A percentile compares a stretch with the other conserved stretches of the same genome.
phyloP scores from a whole-genome alignment of 2,888 invertebrate species.

The Galerucella pusilla region DNA sequence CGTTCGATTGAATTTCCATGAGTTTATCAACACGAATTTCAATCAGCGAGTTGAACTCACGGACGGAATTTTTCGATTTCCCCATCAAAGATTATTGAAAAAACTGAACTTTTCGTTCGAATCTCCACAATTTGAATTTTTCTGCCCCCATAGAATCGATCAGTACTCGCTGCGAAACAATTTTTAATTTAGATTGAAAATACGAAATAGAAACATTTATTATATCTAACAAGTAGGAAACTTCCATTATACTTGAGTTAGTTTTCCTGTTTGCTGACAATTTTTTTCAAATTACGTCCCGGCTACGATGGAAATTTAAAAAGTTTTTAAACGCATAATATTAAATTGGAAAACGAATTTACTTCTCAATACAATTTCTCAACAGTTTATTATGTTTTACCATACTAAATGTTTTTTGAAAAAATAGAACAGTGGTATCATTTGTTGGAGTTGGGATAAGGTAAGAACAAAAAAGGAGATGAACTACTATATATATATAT shows the following conservation, averaged over 20 bases:
- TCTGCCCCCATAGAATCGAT: constrained; percentile 18
- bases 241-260: neutral
- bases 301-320: neutral
- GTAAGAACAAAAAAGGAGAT: too few species aligned
- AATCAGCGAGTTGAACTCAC: constrained; percentile 19
- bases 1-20: constrained; percentile 27
- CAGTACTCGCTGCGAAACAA: constrained; percentile 19
- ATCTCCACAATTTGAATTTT: constrained; percentile 24
- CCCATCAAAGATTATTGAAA: constrained; percentile 32
- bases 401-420: too few species aligned
- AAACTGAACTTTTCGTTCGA: constrained; percentile 28
- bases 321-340: neutral
- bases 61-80: constrained; percentile 21
- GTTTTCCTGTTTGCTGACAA: neutral
- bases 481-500: too few species aligned
- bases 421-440: too few species aligned
- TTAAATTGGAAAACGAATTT: too few species aligned
- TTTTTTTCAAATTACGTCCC: neutral
- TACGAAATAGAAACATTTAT: constrained; percentile 10
- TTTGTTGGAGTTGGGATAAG: too few species aligned
- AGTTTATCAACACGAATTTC: constrained; percentile 24
- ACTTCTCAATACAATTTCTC: too few species aligned
- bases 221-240: constrained; percentile 1
- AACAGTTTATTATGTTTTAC: too few species aligned
- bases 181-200: constrained; percentile 32